A percentile compares a stretch with the other conserved stretches of the same genome.
Evolutionary conservation across 2,888 invertebrate species (phyloP).

Genomic region (Erannis defoliaria): DNA sequence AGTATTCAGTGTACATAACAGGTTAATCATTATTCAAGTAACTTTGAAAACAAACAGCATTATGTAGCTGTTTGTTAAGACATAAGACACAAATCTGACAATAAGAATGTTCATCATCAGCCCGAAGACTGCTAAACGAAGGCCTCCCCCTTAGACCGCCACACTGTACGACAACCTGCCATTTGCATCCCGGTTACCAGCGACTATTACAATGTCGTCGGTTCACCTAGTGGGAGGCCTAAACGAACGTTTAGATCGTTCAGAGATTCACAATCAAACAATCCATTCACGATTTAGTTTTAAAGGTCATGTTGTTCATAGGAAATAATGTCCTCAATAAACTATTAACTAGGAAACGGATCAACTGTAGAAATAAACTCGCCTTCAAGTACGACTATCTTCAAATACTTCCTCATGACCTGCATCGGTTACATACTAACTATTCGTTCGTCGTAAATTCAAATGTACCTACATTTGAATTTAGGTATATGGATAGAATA

Average conservation of each 20-base stretch:
- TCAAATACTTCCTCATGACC: slow-evolving; percentile 18
- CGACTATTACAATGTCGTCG: too few species aligned
- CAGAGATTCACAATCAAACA: background rate
- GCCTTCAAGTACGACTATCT: slow-evolving; percentile 17
- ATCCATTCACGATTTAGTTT: slow-evolving; percentile 3
- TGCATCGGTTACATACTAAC: slow-evolving; percentile 16
- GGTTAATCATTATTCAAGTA: background rate
- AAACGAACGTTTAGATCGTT: slow-evolving; percentile 18
- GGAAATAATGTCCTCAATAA: slow-evolving; percentile 32
- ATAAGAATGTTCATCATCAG: too few species aligned
- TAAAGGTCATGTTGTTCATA: slow-evolving; percentile 26
- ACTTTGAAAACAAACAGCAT: slow-evolving; percentile 1
- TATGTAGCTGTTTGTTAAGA: too few species aligned
- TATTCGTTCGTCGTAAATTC: slow-evolving; percentile 38
- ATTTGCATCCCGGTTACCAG: too few species aligned
- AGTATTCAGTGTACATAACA: background rate
- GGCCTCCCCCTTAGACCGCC: too few species aligned
- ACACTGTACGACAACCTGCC: too few species aligned
- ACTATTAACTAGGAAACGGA: slow-evolving; percentile 25
- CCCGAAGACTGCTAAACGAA: too few species aligned
- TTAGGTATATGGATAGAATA: slow-evolving; percentile 36
- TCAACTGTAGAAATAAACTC: slow-evolving; percentile 13
- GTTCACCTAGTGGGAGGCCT: too few species aligned
- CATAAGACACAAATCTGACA: slow-evolving; percentile 11
- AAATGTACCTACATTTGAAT: too few species aligned